Percentiles rank a stretch among this genome's conserved stretches.
These are phyloP conservation scores for Erynnis tages DNA, from an alignment of 2,888 invertebrate species.

Conservation along the genomic window DNA sequence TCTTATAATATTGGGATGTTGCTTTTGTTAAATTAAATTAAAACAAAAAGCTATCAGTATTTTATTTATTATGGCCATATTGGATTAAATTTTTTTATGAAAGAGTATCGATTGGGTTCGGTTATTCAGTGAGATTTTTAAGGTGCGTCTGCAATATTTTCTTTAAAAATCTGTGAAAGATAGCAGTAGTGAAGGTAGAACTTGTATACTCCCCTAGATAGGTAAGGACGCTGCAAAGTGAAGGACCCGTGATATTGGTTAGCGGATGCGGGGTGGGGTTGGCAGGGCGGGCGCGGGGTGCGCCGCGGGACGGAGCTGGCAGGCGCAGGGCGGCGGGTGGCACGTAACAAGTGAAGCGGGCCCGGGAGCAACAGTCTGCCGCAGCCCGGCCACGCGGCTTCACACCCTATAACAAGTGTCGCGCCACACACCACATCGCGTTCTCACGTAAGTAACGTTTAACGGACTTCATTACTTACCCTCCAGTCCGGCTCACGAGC, in stretches of 20 bases:
- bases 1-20: too few relatives aligned
- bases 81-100: too few relatives aligned
- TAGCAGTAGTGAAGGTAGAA: conserved; percentile 39
- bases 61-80: too few relatives aligned
- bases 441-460: conserved; percentile 66
- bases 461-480: conserved; percentile 53
- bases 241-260: conserved; percentile 69
- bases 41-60: too few relatives aligned
- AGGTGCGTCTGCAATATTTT: neutral
- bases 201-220: conserved; percentile 47
- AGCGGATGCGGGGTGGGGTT: conserved; percentile 65
- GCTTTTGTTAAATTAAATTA: too few relatives aligned
- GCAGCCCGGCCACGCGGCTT: conserved; percentile 78
- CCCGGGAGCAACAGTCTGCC: conserved; percentile 82
- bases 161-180: conserved; percentile 22
- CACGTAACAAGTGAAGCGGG: conserved; percentile 80
- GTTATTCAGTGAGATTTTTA: neutral
- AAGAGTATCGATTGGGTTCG: too few relatives aligned
- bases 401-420: conserved; percentile 61
- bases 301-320: conserved; percentile 42
- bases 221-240: conserved; percentile 71
- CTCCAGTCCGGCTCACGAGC: conserved; percentile 40
- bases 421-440: conserved; percentile 39
- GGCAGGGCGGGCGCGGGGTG: conserved; percentile 46
- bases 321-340: conserved; percentile 59